Evolutionary conservation across 2,797 vertebrate genomes (phyloP).

Genomic region (Meriones psammophilus): DNA sequence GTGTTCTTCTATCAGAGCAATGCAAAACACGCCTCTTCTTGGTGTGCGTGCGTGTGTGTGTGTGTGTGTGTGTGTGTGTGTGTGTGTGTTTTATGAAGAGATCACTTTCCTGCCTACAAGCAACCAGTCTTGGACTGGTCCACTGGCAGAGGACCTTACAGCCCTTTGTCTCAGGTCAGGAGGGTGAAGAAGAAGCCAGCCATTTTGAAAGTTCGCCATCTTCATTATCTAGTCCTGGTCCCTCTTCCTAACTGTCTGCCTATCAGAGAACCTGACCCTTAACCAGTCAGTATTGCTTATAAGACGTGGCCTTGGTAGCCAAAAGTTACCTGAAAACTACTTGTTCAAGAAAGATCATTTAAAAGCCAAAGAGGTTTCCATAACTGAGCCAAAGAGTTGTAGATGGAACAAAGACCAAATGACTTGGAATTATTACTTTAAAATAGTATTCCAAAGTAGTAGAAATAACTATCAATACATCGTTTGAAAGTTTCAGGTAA

Average conservation of each 20-base stretch:
- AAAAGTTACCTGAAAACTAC: background rate
- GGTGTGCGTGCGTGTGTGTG: too few relatives aligned
- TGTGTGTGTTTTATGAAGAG: background rate
- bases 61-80: too few relatives aligned
- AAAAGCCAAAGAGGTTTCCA: background rate
- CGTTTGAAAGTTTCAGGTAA: too few relatives aligned
- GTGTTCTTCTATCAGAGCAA: background rate
- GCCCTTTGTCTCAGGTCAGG: background rate
- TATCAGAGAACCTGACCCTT: background rate
- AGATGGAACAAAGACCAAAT: too few relatives aligned
- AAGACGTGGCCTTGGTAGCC: background rate
- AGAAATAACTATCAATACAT: background rate
- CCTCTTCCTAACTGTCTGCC: too few relatives aligned
- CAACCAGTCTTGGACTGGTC: background rate
- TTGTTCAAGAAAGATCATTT: background rate
- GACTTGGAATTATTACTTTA: background rate
- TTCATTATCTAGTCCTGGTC: background rate
- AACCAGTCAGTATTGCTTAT: background rate
- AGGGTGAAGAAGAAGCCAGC: background rate
- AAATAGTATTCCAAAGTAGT: background rate
- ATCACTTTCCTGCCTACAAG: background rate
- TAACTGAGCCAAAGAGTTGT: background rate
- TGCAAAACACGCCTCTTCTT: too few relatives aligned
- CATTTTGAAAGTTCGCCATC: background rate
- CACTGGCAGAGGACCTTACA: background rate